Base-by-base conservation (phyloP, 2,888 invertebrate species). In the Ophonus ardosiacus region DNA sequence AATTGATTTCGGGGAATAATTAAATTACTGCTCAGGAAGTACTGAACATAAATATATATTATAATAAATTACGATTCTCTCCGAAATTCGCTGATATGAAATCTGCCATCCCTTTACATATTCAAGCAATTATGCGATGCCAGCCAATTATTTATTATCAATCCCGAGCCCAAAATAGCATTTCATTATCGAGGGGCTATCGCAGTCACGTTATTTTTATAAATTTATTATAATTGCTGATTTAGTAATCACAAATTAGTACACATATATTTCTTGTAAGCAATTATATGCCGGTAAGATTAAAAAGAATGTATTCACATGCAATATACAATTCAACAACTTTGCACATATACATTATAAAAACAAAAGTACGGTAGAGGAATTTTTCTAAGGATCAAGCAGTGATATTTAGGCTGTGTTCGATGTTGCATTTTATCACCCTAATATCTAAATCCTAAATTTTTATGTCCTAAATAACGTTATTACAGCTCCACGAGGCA, bases 91-190 rank as follows among this genome's bases (percentile, higher is more conserved):
- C 71, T 74, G 71, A 74, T 74, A 74, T 40, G 40, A 40, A 74
- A 74, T 74, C 71, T 74, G 43, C 71, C 71, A 74, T 21, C 71
- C 71, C 71, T 74, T 74, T 43, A 74, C 71, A 74, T 40, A 74
- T 43, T 74, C 71, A 74, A 18, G 71, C 71, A 74, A 74, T 74
- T 74, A 74, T 74, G 43, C 43, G 71, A 74, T 43, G 71, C 71
- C 71, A 74, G 40, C 40, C 71, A 74, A 74, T 78, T 78, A 78
- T 78, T 38, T 78, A 78, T 78, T 78, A 78, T 78, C 59, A 76
- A 76, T 13, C 21, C 15, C 78, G n/a, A 24, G 78, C 43, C 71
- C 13, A 43, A 74, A 68, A 74, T 68, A 74, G 43, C 71, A 43
- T 74, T 74, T 40, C 31, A 68, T 74, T 74, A 74, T 74, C 71